Percentiles rank a stretch among this genome's conserved stretches.
These are phyloP conservation scores for Amblyteles armatorius DNA, from an alignment of 2,888 invertebrate genomes.

Conservation along the genomic window DNA sequence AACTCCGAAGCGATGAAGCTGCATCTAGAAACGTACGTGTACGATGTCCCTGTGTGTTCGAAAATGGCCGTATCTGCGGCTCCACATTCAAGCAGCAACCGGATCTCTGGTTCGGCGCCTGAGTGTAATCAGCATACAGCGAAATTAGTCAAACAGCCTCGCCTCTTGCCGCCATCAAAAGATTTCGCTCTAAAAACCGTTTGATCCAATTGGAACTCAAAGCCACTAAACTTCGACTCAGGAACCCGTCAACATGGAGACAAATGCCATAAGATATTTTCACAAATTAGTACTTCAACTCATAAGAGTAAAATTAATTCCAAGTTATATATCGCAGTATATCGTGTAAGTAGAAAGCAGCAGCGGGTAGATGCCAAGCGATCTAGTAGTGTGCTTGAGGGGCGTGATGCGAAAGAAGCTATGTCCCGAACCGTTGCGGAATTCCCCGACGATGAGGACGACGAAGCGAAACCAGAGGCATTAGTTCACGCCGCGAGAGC, in stretches of 20 bases:
- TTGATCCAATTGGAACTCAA: neutral
- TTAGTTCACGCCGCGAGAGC: slow-evolving; percentile 53
- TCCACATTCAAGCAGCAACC: neutral
- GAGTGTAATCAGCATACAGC: no score
- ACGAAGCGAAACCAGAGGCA: slow-evolving; percentile 30
- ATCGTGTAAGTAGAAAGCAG: neutral
- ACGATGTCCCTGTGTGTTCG: slow-evolving; percentile 43
- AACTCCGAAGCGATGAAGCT: slow-evolving; percentile 21
- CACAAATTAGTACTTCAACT: neutral
- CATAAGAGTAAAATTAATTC: slow-evolving; percentile 37
- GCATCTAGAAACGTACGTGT: slow-evolving; percentile 37
- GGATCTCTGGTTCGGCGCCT: neutral
- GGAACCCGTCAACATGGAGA: neutral
- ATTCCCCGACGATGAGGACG: slow-evolving; percentile 47
- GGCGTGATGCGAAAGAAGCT: slow-evolving; percentile 34
- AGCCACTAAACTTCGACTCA: neutral
- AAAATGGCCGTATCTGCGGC: neutral
- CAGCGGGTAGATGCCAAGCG: slow-evolving; percentile 26
- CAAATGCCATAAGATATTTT: neutral
- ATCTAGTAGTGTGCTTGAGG: slow-evolving; percentile 20
- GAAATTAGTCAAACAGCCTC: neutral
- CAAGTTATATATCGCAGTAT: neutral
- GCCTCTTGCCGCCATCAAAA: neutral
- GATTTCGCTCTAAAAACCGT: neutral
- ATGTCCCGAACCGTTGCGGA: slow-evolving; percentile 49